Conservation (phyloP, 2,888 invertebrate species). For the Euzetes globulus region DNA sequence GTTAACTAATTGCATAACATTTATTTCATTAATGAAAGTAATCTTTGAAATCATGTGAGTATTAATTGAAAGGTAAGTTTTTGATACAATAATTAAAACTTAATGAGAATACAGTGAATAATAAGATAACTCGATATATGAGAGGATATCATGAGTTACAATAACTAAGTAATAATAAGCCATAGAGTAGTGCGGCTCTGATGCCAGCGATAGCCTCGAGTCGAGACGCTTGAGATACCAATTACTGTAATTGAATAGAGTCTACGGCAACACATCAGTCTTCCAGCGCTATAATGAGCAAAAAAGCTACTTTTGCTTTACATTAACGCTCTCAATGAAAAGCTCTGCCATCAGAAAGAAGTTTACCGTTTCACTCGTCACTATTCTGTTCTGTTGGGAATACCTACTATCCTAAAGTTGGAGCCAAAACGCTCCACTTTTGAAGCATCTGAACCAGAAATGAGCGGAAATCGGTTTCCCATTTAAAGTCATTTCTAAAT, state of each 20-base stretch:
- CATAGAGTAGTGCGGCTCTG: background rate
- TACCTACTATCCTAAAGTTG: background rate
- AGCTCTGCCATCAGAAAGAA: background rate
- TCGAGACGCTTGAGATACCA: constrained; percentile 22
- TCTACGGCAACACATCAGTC: constrained; percentile 18
- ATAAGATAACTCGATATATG: constrained; percentile 5
- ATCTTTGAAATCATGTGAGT: background rate
- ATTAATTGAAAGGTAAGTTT: constrained; percentile 16
- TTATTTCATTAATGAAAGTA: background rate
- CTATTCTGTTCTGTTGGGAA: background rate
- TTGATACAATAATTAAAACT: background rate
- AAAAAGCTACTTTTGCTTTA: constrained; percentile 26
- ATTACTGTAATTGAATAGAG: constrained; percentile 25
- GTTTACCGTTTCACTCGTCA: background rate
- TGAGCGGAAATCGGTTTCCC: too few species aligned
- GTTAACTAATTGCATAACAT: too few species aligned
- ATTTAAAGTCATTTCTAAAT: too few species aligned
- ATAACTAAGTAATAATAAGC: constrained; percentile 11
- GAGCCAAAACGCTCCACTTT: background rate
- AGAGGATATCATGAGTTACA: background rate
- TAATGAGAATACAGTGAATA: background rate
- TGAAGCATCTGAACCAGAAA: background rate
- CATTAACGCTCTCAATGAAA: constrained; percentile 20
- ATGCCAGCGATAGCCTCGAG: constrained; percentile 23
- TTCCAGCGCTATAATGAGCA: constrained; percentile 22